Conservation (phyloP, 2,113 vertebrate genomes). For the Toxotes chatareus region DNA sequence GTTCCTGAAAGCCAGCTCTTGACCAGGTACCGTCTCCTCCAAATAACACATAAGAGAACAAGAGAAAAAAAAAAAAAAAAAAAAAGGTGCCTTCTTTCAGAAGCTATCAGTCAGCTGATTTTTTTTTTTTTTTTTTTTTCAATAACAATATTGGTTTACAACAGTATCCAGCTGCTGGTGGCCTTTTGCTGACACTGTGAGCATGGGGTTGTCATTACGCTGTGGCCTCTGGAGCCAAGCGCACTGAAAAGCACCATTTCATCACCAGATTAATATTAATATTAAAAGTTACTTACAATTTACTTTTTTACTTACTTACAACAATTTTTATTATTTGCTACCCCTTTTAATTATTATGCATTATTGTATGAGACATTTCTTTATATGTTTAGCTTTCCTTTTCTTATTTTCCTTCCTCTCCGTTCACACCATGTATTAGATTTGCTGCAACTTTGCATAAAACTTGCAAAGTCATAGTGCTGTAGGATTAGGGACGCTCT, state of each 20-base stretch:
- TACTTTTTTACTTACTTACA: too few relatives aligned
- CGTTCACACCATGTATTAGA: not conserved
- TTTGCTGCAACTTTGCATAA: not conserved
- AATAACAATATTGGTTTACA: too few relatives aligned
- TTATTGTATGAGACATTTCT: not conserved
- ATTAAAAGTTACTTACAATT: not conserved
- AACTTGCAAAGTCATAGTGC: not conserved
- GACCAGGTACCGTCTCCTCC: not conserved
- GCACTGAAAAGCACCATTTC: too few relatives aligned
- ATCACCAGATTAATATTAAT: too few relatives aligned
- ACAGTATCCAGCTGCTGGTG: too few relatives aligned
- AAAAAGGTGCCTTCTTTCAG: not conserved
- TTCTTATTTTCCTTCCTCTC: not conserved
- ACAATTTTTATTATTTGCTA: not conserved
- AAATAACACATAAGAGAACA: not conserved
- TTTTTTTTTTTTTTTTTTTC: too few relatives aligned
- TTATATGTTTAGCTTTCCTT: too few relatives aligned
- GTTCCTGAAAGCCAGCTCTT: not conserved
- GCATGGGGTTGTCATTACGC: too few relatives aligned
- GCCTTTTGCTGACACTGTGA: too few relatives aligned
- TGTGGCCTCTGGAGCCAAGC: too few relatives aligned
- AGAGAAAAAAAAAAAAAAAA: not conserved
- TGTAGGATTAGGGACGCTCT: not conserved
- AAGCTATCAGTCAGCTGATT: too few relatives aligned
- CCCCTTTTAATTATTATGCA: not conserved